Base-by-base conservation (phyloP, 2,888 invertebrate species). In the Heliconius ethilla region DNA sequence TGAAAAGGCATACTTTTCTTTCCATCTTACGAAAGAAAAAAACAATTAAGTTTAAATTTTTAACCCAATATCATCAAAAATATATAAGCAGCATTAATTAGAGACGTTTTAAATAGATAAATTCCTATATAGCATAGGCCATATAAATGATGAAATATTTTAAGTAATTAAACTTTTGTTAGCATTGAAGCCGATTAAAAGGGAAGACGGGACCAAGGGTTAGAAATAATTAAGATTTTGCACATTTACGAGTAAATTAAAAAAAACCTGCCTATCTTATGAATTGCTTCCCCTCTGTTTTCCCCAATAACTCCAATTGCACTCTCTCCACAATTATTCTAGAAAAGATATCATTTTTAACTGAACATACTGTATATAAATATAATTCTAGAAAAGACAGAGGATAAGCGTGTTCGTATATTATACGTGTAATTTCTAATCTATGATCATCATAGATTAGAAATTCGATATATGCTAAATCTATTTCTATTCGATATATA, bases 301-400 rank as follows among this genome's bases (percentile, higher is more conserved):
- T 33, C 59, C 59, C 55, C 33, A 55, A 15, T 37, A 72, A n/a
- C 55, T 72, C 7, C 72, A 59, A 59, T n/a, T 33, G 33, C 15
- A 72, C 59, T 59, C 33, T 72, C 72, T 72, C 72, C 7, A 33
- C n/a, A 55, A 72, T 37, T 72, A 33, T 55, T 72, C 59, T 72
- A 72, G 72, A 72, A 72, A n/a, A 72, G 55, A 55, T 72, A 72
- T 25, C 29, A n/a, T 59, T 22, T 59, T 3, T 59, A n/a, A n/a
- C 59, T 59, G 59, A n/a, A 1, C 3, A n/a, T n/a, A n/a, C 4
- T 59, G 22, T n/a, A 2, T 59, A 1, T 59, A n/a, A n/a, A 7
- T 33, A 33, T 33, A 33, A 33, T 33, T 33, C 3, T 22, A 22
- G 22, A 55, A 55, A 55, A n/a, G 10, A 59, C n/a, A n/a, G 3